Conservation (phyloP, 2,113 vertebrate genomes). For the Phalacrocorax brasilianus region DNA sequence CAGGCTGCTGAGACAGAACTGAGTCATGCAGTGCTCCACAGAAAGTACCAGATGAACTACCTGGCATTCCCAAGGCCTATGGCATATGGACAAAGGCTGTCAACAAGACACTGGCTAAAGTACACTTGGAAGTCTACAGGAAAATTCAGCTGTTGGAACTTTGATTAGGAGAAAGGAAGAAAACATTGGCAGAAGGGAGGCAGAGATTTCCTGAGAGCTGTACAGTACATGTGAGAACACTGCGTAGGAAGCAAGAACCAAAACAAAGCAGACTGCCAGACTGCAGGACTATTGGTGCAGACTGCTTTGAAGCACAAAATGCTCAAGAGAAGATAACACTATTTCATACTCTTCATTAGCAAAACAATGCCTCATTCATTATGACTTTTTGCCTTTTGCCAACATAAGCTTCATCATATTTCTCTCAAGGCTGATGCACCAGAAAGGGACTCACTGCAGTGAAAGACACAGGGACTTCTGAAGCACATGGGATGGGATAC, state of each 20-base stretch:
- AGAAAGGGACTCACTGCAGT: neutral
- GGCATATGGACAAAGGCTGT: neutral
- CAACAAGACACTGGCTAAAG: neutral
- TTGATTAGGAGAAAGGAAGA: neutral
- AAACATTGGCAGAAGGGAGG: neutral
- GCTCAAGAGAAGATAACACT: neutral
- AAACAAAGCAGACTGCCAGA: neutral
- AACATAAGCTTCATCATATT: neutral
- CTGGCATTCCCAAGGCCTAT: neutral
- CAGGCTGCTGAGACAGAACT: neutral
- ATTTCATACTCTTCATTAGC: neutral
- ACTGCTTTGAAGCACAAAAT: neutral
- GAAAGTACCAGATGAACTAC: neutral
- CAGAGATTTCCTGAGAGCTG: neutral
- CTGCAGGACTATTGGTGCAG: neutral
- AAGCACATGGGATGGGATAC: neutral
- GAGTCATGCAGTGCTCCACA: neutral
- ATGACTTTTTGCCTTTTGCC: neutral
- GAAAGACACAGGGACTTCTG: neutral
- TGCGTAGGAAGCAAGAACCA: neutral
- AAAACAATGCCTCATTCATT: neutral
- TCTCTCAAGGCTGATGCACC: neutral
- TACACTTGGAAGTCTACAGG: neutral
- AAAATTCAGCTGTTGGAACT: neutral
- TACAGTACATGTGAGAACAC: neutral